Evolutionary conservation across 2,888 invertebrate genomes (phyloP).

Genomic region (Cryptocephalus primarius): DNA sequence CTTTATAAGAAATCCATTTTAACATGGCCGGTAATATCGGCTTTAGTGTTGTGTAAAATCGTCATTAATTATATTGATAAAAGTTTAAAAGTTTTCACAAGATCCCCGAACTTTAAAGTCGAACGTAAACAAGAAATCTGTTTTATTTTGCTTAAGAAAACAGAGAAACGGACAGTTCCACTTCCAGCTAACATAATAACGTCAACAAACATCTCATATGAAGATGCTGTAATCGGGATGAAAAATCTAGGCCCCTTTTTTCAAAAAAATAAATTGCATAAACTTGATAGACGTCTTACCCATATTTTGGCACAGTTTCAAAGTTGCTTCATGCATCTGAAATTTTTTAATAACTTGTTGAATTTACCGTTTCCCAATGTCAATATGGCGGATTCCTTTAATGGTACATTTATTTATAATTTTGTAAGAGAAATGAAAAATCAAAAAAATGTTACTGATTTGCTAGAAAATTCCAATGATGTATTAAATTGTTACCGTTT

Average conservation of each 20-base stretch:
- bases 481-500: too few species aligned
- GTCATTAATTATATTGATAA: slow-evolving; percentile 47
- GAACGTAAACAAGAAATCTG: slow-evolving; percentile 1
- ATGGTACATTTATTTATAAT: slow-evolving; percentile 71
- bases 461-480: too few species aligned
- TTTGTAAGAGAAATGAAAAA: slow-evolving; percentile 49
- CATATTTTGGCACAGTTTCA: slow-evolving; percentile 59
- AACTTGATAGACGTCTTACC: slow-evolving; percentile 45
- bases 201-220: slow-evolving; percentile 41
- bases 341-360: slow-evolving; percentile 54
- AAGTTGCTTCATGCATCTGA: slow-evolving; percentile 46
- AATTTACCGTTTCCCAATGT: slow-evolving; percentile 46
- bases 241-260: slow-evolving; percentile 48
- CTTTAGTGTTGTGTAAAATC: slow-evolving; percentile 47
- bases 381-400: slow-evolving; percentile 51
- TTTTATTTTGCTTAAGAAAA: not conserved
- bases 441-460: not conserved
- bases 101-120: slow-evolving; percentile 21
- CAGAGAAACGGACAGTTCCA: too few species aligned
- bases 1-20: slow-evolving; percentile 40
- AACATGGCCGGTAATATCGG: slow-evolving; percentile 41
- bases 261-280: slow-evolving; percentile 43
- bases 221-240: slow-evolving; percentile 50
- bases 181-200: too few species aligned
- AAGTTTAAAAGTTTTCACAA: slow-evolving; percentile 45